phyloP scores from a whole-genome alignment of 2,888 invertebrate genomes.

The Oasisia sp. region DNA sequence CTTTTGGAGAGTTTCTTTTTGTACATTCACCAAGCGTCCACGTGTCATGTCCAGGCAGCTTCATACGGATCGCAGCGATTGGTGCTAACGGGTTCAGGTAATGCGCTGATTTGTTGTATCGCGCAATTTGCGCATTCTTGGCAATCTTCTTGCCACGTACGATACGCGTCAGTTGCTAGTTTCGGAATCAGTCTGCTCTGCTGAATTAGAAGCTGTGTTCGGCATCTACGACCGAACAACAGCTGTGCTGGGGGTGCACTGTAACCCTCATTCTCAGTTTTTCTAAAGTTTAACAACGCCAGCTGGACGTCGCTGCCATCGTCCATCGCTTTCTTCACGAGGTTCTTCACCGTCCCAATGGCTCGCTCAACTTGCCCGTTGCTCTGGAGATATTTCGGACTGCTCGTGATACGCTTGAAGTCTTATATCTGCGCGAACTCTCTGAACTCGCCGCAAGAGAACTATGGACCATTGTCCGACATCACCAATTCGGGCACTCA shows the following conservation, averaged over 20 bases:
- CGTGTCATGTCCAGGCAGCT: too few relatives aligned
- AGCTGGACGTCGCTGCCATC: background rate
- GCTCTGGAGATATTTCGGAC: background rate
- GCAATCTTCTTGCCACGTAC: too few relatives aligned
- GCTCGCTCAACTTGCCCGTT: background rate
- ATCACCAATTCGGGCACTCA: background rate
- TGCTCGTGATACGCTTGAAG: background rate
- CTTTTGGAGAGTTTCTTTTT: too few relatives aligned
- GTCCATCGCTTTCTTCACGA: background rate
- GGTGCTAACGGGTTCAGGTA: too few relatives aligned
- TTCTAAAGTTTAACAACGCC: background rate
- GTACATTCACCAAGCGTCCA: too few relatives aligned
- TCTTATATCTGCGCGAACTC: too few relatives aligned
- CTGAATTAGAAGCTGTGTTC: background rate
- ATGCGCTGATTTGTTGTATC: too few relatives aligned
- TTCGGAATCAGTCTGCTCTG: background rate
- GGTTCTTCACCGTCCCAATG: background rate
- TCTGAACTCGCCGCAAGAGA: background rate
- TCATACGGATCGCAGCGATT: too few relatives aligned
- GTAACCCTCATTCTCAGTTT: background rate
- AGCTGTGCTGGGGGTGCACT: background rate
- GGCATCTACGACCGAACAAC: background rate
- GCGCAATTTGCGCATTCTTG: too few relatives aligned
- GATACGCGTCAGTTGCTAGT: background rate
- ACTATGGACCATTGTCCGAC: background rate